Evolutionary conservation across 2,797 vertebrate genomes (phyloP).

Genomic region (Phrynocephalus forsythii): DNA sequence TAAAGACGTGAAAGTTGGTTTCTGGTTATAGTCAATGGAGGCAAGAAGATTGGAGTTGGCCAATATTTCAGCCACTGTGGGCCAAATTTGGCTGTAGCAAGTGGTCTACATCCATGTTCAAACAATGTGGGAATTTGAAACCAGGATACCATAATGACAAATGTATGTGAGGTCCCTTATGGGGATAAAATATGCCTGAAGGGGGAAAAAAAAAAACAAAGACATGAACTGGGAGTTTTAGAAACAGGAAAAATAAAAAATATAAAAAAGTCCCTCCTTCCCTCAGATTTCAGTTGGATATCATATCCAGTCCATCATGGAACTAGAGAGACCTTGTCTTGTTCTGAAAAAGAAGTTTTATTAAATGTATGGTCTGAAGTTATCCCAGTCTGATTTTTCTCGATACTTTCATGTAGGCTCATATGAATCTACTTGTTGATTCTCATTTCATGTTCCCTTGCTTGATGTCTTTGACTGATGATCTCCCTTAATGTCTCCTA

Average conservation of each 20-base stretch:
- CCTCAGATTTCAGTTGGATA: neutral
- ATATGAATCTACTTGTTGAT: neutral
- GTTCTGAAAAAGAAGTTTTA: neutral
- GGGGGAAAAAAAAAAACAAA: neutral
- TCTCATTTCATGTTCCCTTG: neutral
- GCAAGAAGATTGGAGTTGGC: no score
- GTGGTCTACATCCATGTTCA: neutral
- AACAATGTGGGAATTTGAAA: neutral
- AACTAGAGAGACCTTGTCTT: neutral
- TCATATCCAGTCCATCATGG: neutral
- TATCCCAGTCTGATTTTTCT: neutral
- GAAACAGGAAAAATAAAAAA: neutral
- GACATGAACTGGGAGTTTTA: neutral
- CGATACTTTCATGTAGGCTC: neutral
- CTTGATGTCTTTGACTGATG: neutral
- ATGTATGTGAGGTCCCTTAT: neutral
- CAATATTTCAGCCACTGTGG: no score
- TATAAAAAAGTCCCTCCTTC: no score
- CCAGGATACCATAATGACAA: neutral
- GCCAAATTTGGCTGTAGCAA: no score
- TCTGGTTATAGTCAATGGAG: no score
- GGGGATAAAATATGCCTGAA: neutral
- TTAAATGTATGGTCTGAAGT: neutral
- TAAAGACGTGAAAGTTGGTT: no score
- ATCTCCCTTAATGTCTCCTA: constrained; percentile 5